A percentile compares a stretch with the other conserved stretches of the same genome.
Evolutionary conservation across 2,113 vertebrate genomes (phyloP).

Genomic region (Dasyurus viverrinus): DNA sequence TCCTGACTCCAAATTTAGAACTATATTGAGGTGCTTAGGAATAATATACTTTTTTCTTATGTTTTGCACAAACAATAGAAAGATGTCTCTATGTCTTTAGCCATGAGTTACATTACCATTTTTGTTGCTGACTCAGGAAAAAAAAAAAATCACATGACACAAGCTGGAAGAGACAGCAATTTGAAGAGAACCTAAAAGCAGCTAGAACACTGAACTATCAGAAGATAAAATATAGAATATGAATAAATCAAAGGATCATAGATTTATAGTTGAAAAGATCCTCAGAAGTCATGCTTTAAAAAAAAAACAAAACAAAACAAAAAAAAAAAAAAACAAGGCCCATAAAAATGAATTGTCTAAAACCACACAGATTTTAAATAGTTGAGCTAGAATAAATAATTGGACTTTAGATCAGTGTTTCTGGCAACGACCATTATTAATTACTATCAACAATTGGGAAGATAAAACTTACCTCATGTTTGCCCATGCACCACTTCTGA

Average conservation of each 20-base stretch:
- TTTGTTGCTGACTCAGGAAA: neutral
- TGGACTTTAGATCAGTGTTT: neutral
- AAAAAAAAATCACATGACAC: neutral
- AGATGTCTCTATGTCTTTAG: neutral
- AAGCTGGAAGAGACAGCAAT: neutral
- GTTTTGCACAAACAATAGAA: neutral
- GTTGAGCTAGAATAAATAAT: neutral
- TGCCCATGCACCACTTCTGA: conserved; percentile 99
- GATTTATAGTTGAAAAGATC: neutral
- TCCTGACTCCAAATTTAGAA: neutral
- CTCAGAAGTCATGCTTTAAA: neutral
- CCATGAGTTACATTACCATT: neutral
- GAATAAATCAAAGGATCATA: neutral
- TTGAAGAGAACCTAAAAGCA: neutral
- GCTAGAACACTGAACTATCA: neutral
- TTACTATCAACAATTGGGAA: neutral
- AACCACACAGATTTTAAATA: neutral
- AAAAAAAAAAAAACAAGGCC: neutral
- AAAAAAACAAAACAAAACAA: neutral
- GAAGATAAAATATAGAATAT: neutral
- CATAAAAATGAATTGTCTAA: neutral
- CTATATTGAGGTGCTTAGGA: neutral
- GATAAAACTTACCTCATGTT: conserved; percentile 93
- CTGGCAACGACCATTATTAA: neutral
- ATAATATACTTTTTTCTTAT: neutral